A percentile compares a stretch with the other conserved stretches of the same genome.
These are phyloP conservation scores for Solea senegalensis DNA, from an alignment of 2,113 vertebrate species.

Conservation along the genomic window DNA sequence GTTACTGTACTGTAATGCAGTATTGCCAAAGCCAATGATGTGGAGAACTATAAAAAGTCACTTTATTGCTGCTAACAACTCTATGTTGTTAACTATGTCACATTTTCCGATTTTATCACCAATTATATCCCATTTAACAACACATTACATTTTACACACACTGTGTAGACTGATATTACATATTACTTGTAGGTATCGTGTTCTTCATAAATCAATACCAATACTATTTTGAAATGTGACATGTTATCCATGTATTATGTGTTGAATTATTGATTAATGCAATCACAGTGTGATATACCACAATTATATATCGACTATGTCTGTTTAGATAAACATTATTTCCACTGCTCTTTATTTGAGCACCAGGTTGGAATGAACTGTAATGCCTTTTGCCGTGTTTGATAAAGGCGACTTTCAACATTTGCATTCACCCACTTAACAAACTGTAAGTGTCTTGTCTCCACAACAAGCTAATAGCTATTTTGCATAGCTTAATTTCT, in stretches of 20 bases:
- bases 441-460: conserved; percentile 1
- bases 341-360: neutral
- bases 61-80: no score
- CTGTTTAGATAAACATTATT: conserved; percentile 1
- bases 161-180: no score
- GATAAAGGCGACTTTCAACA: neutral
- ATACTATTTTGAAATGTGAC: no score
- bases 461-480: conserved; percentile 12
- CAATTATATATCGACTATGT: neutral
- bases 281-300: neutral
- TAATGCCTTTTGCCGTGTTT: neutral
- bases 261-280: neutral
- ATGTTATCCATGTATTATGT: neutral
- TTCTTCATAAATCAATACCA: no score
- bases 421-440: conserved; percentile 28
- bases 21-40: no score
- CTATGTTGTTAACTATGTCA: no score
- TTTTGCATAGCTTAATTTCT: conserved; percentile 25
- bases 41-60: no score
- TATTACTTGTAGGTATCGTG: no score
- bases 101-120: no score
- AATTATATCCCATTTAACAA: no score
- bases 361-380: neutral
- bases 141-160: no score
- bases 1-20: no score